phyloP scores from a whole-genome alignment of 2,797 vertebrate species.

The Anniella stebbinsi region DNA sequence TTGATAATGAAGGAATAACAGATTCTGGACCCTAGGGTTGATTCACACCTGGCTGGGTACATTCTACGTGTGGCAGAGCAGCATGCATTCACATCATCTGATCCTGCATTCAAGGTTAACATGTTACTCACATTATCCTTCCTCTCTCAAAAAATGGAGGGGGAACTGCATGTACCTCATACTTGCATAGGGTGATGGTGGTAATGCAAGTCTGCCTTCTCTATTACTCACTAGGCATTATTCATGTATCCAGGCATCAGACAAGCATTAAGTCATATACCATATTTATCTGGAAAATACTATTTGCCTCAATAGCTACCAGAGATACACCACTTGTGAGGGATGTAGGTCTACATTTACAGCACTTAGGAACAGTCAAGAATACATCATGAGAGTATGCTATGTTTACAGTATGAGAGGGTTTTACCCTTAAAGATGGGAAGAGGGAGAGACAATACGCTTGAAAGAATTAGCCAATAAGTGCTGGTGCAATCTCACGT shows the following conservation, averaged over 20 bases:
- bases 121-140: background rate
- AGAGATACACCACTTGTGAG: background rate
- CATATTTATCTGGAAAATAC: background rate
- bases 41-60: too few relatives aligned
- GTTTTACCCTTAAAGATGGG: too few relatives aligned
- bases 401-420: background rate
- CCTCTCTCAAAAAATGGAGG: background rate
- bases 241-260: too few relatives aligned
- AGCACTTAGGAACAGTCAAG: background rate
- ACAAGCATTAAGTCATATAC: background rate
- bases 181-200: background rate
- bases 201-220: background rate
- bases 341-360: background rate
- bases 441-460: background rate
- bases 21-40: too few relatives aligned
- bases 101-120: background rate
- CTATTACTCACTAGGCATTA: background rate
- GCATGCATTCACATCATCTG: background rate
- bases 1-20: too few relatives aligned
- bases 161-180: background rate
- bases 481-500: background rate
- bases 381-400: background rate
- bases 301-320: background rate
- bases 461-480: constrained; percentile 45
- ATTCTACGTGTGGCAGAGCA: background rate